phyloP scores from a whole-genome alignment of 2,888 invertebrate species.

The Drosophila birchii region DNA sequence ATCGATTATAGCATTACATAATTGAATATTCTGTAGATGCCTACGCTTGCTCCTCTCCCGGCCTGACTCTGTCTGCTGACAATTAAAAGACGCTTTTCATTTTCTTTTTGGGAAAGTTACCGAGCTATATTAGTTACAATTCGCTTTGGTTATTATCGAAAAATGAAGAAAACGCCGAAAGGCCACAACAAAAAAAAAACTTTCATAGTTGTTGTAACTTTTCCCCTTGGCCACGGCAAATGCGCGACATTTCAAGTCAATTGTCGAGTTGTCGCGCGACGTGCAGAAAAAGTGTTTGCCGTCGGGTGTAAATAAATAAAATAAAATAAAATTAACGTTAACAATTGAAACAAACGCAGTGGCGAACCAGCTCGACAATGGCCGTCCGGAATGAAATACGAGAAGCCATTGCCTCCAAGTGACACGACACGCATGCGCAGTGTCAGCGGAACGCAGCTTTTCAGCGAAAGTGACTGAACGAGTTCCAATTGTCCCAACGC shows the following conservation, averaged over 20 bases:
- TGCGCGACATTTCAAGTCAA: conserved; percentile 73
- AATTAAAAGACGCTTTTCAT: conserved; percentile 63
- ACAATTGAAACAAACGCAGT: conserved; percentile 70
- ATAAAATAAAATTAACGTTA: conserved; percentile 67
- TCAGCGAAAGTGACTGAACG: conserved; percentile 82
- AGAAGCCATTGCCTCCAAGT: conserved; percentile 39
- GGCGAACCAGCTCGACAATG: conserved; percentile 50
- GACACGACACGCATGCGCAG: conserved; percentile 43
- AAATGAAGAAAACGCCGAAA: conserved; percentile 60
- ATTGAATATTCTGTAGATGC: conserved; percentile 56
- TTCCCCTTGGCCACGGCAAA: conserved; percentile 60
- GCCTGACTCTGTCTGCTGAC: conserved; percentile 8
- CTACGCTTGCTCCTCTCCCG: neutral
- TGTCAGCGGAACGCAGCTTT: conserved; percentile 52
- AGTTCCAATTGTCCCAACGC: conserved; percentile 67
- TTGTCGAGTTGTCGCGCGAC: conserved; percentile 57
- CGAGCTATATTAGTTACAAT: conserved; percentile 68
- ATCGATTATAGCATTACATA: conserved; percentile 66
- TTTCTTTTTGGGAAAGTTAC: conserved; percentile 73
- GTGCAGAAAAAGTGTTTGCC: conserved; percentile 64
- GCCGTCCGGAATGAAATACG: conserved; percentile 55
- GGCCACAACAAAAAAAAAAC: conserved; percentile 63
- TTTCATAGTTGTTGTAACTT: conserved; percentile 67
- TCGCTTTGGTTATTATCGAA: conserved; percentile 74
- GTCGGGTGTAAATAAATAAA: conserved; percentile 57